Conservation (phyloP, 2,113 vertebrate species). For the Seriola quinqueradiata region DNA sequence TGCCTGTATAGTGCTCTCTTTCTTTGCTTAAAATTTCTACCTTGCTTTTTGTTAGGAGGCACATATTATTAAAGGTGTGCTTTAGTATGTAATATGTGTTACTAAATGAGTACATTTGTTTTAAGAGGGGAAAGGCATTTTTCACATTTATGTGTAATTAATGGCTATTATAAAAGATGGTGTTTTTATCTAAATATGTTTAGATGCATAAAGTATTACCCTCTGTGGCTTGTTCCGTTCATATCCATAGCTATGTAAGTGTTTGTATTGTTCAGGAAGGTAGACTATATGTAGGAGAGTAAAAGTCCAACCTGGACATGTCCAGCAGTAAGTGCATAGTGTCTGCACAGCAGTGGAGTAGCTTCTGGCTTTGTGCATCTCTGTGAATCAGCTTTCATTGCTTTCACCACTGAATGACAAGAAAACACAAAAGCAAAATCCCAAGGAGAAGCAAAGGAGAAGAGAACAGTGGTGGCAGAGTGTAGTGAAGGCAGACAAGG, state of each 20-base stretch:
- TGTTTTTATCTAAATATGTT: slow-evolving; percentile 4
- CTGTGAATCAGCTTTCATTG: slow-evolving; percentile 81
- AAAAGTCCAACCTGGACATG: slow-evolving; percentile 64
- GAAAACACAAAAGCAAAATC: slow-evolving; percentile 89
- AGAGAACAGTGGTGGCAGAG: slow-evolving; percentile 67
- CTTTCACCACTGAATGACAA: slow-evolving; percentile 87
- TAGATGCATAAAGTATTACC: neutral
- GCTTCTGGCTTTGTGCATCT: slow-evolving; percentile 86
- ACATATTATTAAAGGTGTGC: slow-evolving; percentile 27
- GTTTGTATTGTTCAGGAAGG: slow-evolving; percentile 38
- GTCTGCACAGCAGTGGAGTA: slow-evolving; percentile 67
- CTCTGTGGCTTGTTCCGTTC: slow-evolving; percentile 11
- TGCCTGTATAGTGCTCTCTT: slow-evolving; percentile 42
- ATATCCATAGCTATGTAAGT: slow-evolving; percentile 32
- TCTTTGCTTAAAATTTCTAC: slow-evolving; percentile 19
- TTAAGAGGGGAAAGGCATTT: slow-evolving; percentile 36
- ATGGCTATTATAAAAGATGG: neutral
- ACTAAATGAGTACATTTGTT: slow-evolving; percentile 21
- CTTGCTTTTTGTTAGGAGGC: slow-evolving; percentile 12
- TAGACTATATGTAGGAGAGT: slow-evolving; percentile 52
- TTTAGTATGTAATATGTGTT: slow-evolving; percentile 10
- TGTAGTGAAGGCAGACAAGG: slow-evolving; percentile 73
- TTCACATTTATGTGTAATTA: slow-evolving; percentile 49
- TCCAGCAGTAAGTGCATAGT: slow-evolving; percentile 54
- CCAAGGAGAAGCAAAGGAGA: slow-evolving; percentile 71